Evolutionary conservation across 2,888 invertebrate species (phyloP).

Genomic region (Axea sp.): DNA sequence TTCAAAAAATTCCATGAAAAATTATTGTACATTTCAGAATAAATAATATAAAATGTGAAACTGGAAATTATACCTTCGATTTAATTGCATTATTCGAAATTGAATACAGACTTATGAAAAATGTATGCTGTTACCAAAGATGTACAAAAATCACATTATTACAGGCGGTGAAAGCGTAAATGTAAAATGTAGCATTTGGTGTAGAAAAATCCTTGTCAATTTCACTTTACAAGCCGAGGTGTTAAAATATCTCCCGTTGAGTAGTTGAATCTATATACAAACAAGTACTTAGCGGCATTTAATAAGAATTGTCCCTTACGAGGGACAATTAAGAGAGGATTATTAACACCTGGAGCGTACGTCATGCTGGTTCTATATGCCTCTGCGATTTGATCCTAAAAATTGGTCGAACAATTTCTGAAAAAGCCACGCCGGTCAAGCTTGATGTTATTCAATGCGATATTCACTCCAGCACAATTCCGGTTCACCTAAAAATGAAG

Average conservation of each 20-base stretch:
- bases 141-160: constrained; percentile 7
- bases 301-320: constrained; percentile 74
- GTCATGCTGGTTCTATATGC: constrained; percentile 71
- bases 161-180: constrained; percentile 22
- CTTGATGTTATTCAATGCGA: constrained; percentile 62
- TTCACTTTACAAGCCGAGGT: constrained; percentile 62
- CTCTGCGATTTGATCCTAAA: constrained; percentile 27
- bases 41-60: too few species aligned
- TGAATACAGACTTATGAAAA: too few species aligned
- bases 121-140: too few species aligned
- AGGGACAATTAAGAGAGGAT: constrained; percentile 77
- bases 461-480: constrained; percentile 73
- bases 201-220: constrained; percentile 56
- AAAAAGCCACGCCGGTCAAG: constrained; percentile 60
- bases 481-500: constrained; percentile 66
- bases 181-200: constrained; percentile 28
- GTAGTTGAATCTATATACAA: constrained; percentile 74
- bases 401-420: constrained; percentile 54
- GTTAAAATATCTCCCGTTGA: constrained; percentile 65
- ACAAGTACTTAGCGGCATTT: constrained; percentile 77
- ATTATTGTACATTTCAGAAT: too few species aligned
- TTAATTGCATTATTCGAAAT: too few species aligned
- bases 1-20: too few species aligned
- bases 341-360: constrained; percentile 78
- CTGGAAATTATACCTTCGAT: too few species aligned